Evolutionary conservation across 2,888 invertebrate species (phyloP).

Genomic region (Eupithecia subumbrata): DNA sequence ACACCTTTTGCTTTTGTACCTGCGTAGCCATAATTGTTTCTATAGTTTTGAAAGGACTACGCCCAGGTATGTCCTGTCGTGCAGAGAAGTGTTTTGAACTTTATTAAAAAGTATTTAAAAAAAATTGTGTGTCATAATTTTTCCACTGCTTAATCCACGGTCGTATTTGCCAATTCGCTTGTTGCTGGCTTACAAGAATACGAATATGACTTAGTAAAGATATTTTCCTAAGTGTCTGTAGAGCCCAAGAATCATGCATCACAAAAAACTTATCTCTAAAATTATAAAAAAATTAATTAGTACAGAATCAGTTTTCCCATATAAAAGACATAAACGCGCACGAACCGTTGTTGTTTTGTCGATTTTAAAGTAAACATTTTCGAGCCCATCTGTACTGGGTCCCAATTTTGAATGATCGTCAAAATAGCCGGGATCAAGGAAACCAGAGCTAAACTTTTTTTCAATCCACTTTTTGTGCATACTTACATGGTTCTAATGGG

Average conservation of each 20-base stretch:
- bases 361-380: background rate
- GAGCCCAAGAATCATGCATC: background rate
- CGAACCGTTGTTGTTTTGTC: background rate
- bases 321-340: constrained; percentile 13
- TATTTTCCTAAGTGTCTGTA: background rate
- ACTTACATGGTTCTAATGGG: background rate
- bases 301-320: background rate
- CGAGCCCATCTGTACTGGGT: background rate
- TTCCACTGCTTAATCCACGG: background rate
- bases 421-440: background rate
- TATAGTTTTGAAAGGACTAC: constrained; percentile 46
- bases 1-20: constrained; percentile 59
- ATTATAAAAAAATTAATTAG: background rate
- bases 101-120: background rate
- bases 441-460: too few relatives aligned
- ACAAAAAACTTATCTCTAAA: background rate
- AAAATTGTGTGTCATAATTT: background rate
- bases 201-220: background rate
- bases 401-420: background rate
- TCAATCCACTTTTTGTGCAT: background rate
- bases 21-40: constrained; percentile 55
- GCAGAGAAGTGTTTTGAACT: constrained; percentile 33
- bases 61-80: constrained; percentile 62
- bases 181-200: background rate
- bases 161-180: background rate